Percentiles rank a stretch among this genome's conserved stretches.
phyloP scores from a whole-genome alignment of 1,140 invertebrate species.

The Temnothorax longispinosus region DNA sequence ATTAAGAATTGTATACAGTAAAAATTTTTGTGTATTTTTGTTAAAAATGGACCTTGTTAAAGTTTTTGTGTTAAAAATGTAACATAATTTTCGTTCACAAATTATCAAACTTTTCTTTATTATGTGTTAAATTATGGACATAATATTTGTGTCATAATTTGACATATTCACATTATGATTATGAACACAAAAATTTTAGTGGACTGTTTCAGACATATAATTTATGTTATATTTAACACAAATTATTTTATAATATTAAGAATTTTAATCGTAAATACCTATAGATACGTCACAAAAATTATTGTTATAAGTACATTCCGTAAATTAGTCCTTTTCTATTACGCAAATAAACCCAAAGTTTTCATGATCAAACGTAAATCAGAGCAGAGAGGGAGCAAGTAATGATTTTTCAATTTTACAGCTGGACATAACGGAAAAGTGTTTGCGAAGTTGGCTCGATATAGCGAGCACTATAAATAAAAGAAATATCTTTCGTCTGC shows the following conservation, averaged over 20 bases:
- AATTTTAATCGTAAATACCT: neutral
- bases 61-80: too few species aligned
- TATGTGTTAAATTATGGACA: too few species aligned
- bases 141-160: too few species aligned
- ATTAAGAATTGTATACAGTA: neutral
- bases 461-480: slow-evolving; percentile 7
- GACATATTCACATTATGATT: too few species aligned
- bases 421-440: neutral
- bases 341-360: neutral
- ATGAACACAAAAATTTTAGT: too few species aligned
- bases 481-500: slow-evolving; percentile 2
- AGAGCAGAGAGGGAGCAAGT: neutral
- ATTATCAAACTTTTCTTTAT: too few species aligned
- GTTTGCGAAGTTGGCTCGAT: neutral
- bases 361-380: neutral
- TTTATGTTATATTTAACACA: too few species aligned
- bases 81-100: too few species aligned
- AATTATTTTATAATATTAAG: neutral
- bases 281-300: neutral
- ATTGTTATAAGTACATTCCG: neutral
- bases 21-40: too few species aligned
- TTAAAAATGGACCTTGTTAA: too few species aligned
- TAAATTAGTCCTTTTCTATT: neutral
- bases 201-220: too few species aligned
- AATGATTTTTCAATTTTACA: slow-evolving; percentile 17